Evolutionary conservation across 37 sponge, comb jelly and placozoan species (phyloP).

Genomic region (Chondrilla cf. caribensis): DNA sequence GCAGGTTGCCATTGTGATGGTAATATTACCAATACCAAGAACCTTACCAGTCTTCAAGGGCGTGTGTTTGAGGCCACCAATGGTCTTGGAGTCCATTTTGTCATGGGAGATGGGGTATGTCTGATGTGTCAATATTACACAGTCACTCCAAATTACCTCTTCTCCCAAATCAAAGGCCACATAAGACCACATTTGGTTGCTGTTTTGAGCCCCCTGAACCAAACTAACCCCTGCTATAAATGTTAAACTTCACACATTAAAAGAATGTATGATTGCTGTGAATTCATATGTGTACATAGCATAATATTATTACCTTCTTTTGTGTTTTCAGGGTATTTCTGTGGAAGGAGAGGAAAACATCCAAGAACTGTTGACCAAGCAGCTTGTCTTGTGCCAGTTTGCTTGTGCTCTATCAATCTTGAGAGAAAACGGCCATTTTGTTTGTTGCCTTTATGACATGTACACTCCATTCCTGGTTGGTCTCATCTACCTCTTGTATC

Average conservation of each 20-base stretch:
- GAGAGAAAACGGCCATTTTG: conserved; percentile 84
- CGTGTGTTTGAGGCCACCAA: conserved; percentile 80
- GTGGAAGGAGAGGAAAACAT: conserved; percentile 94
- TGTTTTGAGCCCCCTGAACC: no score
- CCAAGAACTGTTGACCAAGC: conserved; percentile 90
- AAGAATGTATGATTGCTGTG: no score
- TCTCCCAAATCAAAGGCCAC: no score
- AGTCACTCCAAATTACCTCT: no score
- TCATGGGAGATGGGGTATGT: conserved; percentile 97
- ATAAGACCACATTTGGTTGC: no score
- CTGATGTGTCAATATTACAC: no score
- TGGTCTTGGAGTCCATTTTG: conserved; percentile 85
- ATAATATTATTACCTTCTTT: no score
- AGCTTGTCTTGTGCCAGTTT: conserved; percentile 94
- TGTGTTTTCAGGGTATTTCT: conserved; percentile 67
- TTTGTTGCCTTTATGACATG: conserved; percentile 92
- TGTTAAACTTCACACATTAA: no score
- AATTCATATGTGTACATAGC: no score
- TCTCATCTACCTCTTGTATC: conserved; percentile 86
- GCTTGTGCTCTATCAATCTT: conserved; percentile 82
- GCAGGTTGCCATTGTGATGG: conserved; percentile 76
- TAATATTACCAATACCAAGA: conserved; percentile 82
- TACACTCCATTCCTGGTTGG: conserved; percentile 95
- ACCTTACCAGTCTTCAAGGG: conserved; percentile 66
- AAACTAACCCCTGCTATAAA: no score